Conservation (phyloP, 2,113 vertebrate genomes). For the Seriola aureovittata region DNA sequence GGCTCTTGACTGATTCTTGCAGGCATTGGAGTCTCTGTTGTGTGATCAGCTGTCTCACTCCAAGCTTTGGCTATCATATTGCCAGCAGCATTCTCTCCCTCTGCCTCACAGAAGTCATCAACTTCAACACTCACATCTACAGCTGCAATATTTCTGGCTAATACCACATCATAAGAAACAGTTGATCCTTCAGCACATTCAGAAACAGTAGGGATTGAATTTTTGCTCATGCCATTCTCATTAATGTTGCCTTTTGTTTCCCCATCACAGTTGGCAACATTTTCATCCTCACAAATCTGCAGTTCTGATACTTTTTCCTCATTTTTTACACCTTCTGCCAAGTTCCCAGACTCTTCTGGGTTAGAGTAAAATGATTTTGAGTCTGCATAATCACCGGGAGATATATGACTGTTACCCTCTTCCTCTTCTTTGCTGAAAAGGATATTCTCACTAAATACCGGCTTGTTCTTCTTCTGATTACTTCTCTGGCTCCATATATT, state of each 20-base stretch:
- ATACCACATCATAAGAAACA: constrained; percentile 35
- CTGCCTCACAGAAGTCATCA: constrained; percentile 34
- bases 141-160: constrained; percentile 41
- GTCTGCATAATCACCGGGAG: constrained; percentile 49
- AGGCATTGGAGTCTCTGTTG: constrained; percentile 52
- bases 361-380: constrained; percentile 46
- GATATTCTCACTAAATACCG: constrained; percentile 43
- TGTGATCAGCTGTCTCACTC: constrained; percentile 60
- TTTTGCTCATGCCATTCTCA: constrained; percentile 36
- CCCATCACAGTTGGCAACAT: constrained; percentile 31
- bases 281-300: constrained; percentile 53
- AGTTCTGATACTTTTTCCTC: constrained; percentile 45
- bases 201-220: constrained; percentile 11
- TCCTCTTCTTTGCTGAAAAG: constrained; percentile 29
- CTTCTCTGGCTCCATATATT: constrained; percentile 30
- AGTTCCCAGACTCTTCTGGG: constrained; percentile 29
- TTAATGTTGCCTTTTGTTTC: constrained; percentile 64
- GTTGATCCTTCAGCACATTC: constrained; percentile 41
- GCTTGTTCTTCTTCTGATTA: constrained; percentile 41
- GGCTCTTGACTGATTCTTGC: constrained; percentile 61
- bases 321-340: constrained; percentile 33
- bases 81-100: constrained; percentile 35
- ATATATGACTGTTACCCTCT: constrained; percentile 32
- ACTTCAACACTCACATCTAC: constrained; percentile 27
- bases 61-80: constrained; percentile 44